Evolutionary conservation across 1,140 invertebrate species (phyloP), one percentile per base, ranked within the genome.

Genomic region (Aporrectodea caliginosa): DNA sequence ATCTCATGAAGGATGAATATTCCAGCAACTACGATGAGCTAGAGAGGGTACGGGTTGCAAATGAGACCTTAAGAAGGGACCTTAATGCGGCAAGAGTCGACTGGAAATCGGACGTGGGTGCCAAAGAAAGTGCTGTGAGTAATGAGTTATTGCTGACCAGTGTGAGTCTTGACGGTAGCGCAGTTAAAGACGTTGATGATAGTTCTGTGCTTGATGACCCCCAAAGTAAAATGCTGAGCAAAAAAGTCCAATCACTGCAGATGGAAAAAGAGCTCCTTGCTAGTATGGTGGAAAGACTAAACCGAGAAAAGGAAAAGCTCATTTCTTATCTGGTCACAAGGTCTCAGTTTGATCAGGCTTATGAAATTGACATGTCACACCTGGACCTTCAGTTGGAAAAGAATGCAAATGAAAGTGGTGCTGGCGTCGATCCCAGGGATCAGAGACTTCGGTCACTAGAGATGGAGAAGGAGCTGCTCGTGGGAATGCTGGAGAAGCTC

Each of bases 391-490:
- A 58, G 43, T 32, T 74, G 73, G 73, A 74, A 74, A 33, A 74
- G 0, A 33, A 74, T 31, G 73, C 31, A 34, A 35, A n/a, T 22
- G 31, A 32, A 27, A 35, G 43, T 16, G 75, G 43, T 6, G 35
- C 33, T 22, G 0, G 75, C 12, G 22, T 58, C 22, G 43, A 58
- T 22, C 43, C 34, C 16, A 43, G 30, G 14, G 75, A 76, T 76
- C 75, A 32, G 35, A 76, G 43, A 35, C 29, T 76, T 1, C 34
- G 43, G 75, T 43, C 35, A 1, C 43, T 76, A 22, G 75, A 76
- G 43, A 35, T 35, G 6, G 75, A 76, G 43, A 76, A 76, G 75
- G 75, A 76, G 31, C 43, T 76, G 35, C 29, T 76, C 2, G 75
- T 35, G n/a, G 43, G 35, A 30, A 76, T 76, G 75, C 43, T 76